phyloP scores from a whole-genome alignment of 2,888 invertebrate species.

The Cheilosia soror region DNA sequence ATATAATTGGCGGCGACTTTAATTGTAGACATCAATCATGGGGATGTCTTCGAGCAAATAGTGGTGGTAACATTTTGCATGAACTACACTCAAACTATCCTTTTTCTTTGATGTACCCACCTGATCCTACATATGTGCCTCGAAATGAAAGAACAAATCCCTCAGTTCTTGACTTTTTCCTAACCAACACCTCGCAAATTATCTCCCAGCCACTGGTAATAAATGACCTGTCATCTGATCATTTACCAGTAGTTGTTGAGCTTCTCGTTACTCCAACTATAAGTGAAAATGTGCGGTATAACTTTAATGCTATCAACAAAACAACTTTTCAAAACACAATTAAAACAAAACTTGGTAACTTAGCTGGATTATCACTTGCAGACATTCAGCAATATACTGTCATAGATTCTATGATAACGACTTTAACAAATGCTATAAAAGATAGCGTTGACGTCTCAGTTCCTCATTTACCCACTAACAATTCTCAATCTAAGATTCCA shows the following conservation, averaged over 20 bases:
- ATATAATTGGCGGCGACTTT: conserved; percentile 46
- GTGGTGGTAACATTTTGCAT: conserved; percentile 17
- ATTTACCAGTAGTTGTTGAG: conserved; percentile 11
- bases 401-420: conserved; percentile 17
- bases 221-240: conserved; percentile 35
- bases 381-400: conserved; percentile 2
- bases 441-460: conserved; percentile 22
- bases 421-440: conserved; percentile 25
- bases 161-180: conserved; percentile 35
- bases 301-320: too few relatives aligned
- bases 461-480: neutral
- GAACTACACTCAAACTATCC: conserved; percentile 9
- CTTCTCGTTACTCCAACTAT: neutral
- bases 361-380: conserved; percentile 2
- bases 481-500: neutral
- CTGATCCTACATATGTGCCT: conserved; percentile 34
- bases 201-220: conserved; percentile 3
- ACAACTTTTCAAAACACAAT: too few relatives aligned
- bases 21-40: conserved; percentile 32
- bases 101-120: conserved; percentile 13
- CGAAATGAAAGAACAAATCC: conserved; percentile 26
- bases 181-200: conserved; percentile 29
- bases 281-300: conserved; percentile 8
- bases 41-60: conserved; percentile 33
- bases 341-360: too few relatives aligned